These are phyloP conservation scores for Rhynchophorus ferrugineus DNA, from an alignment of 1,140 invertebrate genomes.

Conservation along the genomic window DNA sequence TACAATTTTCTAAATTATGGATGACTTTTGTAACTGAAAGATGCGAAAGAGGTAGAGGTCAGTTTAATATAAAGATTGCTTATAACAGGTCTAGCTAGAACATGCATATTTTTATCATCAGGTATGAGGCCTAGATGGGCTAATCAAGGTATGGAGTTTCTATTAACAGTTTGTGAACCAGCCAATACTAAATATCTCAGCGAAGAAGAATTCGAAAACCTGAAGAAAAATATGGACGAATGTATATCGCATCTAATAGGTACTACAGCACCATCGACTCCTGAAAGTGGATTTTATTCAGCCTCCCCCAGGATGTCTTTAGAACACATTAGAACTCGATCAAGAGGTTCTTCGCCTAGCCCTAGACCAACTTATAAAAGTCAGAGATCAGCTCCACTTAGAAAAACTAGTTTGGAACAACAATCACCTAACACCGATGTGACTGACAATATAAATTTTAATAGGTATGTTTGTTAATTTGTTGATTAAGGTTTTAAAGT, in stretches of 20 bases:
- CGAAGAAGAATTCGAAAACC: conserved; percentile 67
- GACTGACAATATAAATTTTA: conserved; percentile 23
- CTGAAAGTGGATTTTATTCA: conserved; percentile 39
- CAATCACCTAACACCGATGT: conserved; percentile 28
- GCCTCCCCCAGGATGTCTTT: conserved; percentile 41
- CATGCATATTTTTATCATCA: conserved; percentile 3
- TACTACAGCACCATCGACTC: conserved; percentile 43
- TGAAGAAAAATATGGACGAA: conserved; percentile 40
- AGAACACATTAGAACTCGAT: conserved; percentile 32
- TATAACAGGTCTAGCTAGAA: neutral
- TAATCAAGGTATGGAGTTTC: conserved; percentile 76
- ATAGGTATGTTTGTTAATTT: conserved; percentile 1
- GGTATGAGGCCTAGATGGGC: conserved; percentile 76
- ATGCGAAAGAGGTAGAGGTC: conserved; percentile 70
- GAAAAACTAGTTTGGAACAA: conserved; percentile 38
- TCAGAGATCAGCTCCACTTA: conserved; percentile 29
- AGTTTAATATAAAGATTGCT: neutral
- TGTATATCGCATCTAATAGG: conserved; percentile 76
- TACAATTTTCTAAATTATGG: conserved; percentile 76
- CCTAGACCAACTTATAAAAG: conserved; percentile 36
- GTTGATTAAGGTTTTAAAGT: no score
- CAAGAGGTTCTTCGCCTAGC: conserved; percentile 35
- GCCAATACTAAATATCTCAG: conserved; percentile 65
- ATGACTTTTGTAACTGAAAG: conserved; percentile 76
- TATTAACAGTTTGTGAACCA: conserved; percentile 75